phyloP scores from a whole-genome alignment of 2,797 vertebrate species.

The Tiaroga cobitis region DNA sequence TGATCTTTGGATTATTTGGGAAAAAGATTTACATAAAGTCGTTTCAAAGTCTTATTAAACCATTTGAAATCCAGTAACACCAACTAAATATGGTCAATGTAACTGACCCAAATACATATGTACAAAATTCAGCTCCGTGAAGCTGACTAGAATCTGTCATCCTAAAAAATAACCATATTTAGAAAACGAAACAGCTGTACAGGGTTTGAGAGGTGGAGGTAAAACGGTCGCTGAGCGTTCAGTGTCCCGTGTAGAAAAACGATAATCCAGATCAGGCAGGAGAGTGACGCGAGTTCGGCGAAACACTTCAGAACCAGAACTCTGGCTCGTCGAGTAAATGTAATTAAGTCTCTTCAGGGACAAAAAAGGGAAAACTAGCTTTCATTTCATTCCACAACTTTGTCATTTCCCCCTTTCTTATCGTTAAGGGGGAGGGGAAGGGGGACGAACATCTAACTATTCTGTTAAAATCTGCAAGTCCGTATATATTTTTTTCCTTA shows the following conservation, averaged over 20 bases:
- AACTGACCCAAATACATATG: constrained; percentile 92
- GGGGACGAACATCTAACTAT: constrained; percentile 67
- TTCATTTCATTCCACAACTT: constrained; percentile 41
- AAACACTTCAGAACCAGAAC: constrained; percentile 27
- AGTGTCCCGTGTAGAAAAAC: constrained; percentile 64
- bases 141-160: constrained; percentile 82
- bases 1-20: constrained; percentile 80
- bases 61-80: constrained; percentile 83
- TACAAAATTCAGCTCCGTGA: constrained; percentile 84
- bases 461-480: constrained; percentile 65
- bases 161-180: constrained; percentile 82
- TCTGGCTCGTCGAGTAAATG: constrained; percentile 42
- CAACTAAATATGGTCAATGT: constrained; percentile 88
- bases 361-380: constrained; percentile 47
- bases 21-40: constrained; percentile 79
- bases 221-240: constrained; percentile 64
- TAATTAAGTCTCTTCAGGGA: constrained; percentile 61
- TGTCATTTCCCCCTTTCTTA: constrained; percentile 18
- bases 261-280: constrained; percentile 72
- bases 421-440: constrained; percentile 16
- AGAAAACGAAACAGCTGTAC: constrained; percentile 77
- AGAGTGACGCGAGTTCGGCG: constrained; percentile 24
- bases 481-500: constrained; percentile 71
- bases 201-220: constrained; percentile 73
- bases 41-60: constrained; percentile 78